These are phyloP conservation scores for Bufo gargarizans DNA, from an alignment of 2,113 vertebrate species.

Conservation along the genomic window DNA sequence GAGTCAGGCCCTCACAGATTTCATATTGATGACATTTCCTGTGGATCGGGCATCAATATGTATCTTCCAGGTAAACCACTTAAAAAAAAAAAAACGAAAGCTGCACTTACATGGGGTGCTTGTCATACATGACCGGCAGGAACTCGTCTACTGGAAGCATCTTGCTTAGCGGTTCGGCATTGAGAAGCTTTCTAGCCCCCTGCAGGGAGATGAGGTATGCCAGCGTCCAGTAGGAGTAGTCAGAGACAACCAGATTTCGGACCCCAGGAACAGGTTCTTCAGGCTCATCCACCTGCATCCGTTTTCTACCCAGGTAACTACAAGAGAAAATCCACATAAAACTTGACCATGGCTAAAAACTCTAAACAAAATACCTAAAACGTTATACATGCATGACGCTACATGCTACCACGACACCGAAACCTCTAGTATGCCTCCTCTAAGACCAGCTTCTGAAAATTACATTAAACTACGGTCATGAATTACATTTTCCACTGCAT, in stretches of 20 bases:
- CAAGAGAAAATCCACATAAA: background rate
- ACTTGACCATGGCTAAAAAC: too few species aligned
- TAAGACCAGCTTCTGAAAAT: background rate
- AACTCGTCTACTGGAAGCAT: slow-evolving; percentile 92
- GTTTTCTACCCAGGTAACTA: slow-evolving; percentile 90
- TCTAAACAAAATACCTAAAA: too few species aligned
- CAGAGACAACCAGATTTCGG: slow-evolving; percentile 86
- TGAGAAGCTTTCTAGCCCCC: slow-evolving; percentile 86
- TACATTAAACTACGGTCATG: background rate
- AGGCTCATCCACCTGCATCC: slow-evolving; percentile 88
- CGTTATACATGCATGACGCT: too few species aligned
- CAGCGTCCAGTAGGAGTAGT: slow-evolving; percentile 93
- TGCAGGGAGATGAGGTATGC: slow-evolving; percentile 86
- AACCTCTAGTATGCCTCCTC: too few species aligned
- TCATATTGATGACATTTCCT: too few species aligned
- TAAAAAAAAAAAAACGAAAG: background rate
- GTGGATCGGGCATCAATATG: too few species aligned
- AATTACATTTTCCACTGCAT: too few species aligned
- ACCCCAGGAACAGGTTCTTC: slow-evolving; percentile 86
- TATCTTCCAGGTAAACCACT: too few species aligned
- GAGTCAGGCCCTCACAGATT: too few species aligned
- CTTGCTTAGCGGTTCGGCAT: slow-evolving; percentile 78
- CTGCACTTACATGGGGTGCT: slow-evolving; percentile 88
- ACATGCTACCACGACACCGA: too few species aligned
- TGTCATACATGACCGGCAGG: slow-evolving; percentile 90